These are phyloP conservation scores for Palloptera scutellata DNA, from an alignment of 2,888 invertebrate species.

Conservation along the genomic window DNA sequence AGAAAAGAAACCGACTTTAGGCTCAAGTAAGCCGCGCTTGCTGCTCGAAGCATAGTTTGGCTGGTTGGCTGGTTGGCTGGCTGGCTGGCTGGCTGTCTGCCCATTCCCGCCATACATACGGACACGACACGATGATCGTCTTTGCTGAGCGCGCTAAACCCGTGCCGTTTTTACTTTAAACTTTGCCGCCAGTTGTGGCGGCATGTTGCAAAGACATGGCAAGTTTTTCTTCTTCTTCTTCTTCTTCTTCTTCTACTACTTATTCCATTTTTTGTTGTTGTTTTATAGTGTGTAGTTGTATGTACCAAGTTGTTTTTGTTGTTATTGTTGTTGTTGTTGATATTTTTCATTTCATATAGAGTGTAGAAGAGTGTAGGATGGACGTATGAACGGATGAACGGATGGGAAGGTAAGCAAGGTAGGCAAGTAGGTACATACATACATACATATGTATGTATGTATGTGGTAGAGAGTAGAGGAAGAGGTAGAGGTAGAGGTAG, in stretches of 20 bases:
- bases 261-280: conserved; percentile 7
- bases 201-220: conserved; percentile 59
- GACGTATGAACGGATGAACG: too few relatives aligned
- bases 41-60: conserved; percentile 14
- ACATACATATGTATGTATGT: too few relatives aligned
- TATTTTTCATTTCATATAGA: not conserved
- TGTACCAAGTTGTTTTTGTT: conserved; percentile 2
- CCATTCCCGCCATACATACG: not conserved
- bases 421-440: too few relatives aligned
- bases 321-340: conserved; percentile 10
- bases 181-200: conserved; percentile 57
- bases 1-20: too few relatives aligned
- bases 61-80: conserved; percentile 1
- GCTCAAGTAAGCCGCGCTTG: not conserved
- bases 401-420: too few relatives aligned
- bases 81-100: not conserved
- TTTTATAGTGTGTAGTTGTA: not conserved
- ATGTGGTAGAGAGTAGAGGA: too few relatives aligned
- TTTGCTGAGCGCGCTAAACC: conserved; percentile 62
- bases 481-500: too few relatives aligned
- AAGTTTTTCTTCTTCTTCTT: conserved; percentile 17
- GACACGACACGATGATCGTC: conserved; percentile 46
- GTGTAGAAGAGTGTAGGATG: too few relatives aligned
- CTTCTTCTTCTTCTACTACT: not conserved
- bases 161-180: conserved; percentile 61